These are phyloP conservation scores for Caerostris extrusa DNA, from an alignment of 1,140 invertebrate species.

Conservation along the genomic window DNA sequence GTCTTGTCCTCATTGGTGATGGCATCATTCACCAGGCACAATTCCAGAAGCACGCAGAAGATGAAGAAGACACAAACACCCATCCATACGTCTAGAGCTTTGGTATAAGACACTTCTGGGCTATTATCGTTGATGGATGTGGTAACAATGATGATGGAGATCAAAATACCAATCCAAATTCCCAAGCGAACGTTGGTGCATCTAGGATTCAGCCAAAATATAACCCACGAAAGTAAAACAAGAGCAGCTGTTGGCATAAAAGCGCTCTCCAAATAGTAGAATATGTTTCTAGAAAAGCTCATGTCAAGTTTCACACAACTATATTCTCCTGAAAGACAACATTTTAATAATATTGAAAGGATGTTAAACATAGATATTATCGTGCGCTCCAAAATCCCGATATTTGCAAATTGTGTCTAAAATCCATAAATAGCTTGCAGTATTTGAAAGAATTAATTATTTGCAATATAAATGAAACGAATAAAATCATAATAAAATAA, in stretches of 20 bases:
- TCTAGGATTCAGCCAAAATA: constrained; percentile 95
- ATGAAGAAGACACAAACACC: constrained; percentile 80
- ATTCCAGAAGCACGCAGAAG: constrained; percentile 80
- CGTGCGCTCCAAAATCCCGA: no score
- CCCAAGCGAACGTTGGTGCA: constrained; percentile 93
- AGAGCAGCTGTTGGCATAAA: constrained; percentile 77
- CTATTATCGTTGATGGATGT: constrained; percentile 93
- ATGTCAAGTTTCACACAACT: constrained; percentile 67
- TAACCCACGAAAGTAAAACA: constrained; percentile 82
- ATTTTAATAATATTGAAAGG: neutral
- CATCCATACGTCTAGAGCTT: constrained; percentile 81
- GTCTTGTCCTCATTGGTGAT: neutral
- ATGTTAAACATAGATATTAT: neutral
- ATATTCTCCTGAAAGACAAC: constrained; percentile 63
- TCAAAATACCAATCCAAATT: constrained; percentile 92
- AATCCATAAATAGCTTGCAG: neutral
- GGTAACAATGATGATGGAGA: constrained; percentile 94
- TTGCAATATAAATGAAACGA: no score
- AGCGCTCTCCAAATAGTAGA: constrained; percentile 72
- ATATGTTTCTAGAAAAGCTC: constrained; percentile 52
- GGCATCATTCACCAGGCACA: constrained; percentile 80
- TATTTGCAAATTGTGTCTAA: neutral
- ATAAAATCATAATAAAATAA: no score
- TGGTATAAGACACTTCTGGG: constrained; percentile 85
- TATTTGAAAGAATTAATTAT: no score